Percentiles rank a stretch among this genome's conserved stretches.
Evolutionary conservation across 2,888 invertebrate genomes (phyloP).

Genomic region (Conistra vaccinii): DNA sequence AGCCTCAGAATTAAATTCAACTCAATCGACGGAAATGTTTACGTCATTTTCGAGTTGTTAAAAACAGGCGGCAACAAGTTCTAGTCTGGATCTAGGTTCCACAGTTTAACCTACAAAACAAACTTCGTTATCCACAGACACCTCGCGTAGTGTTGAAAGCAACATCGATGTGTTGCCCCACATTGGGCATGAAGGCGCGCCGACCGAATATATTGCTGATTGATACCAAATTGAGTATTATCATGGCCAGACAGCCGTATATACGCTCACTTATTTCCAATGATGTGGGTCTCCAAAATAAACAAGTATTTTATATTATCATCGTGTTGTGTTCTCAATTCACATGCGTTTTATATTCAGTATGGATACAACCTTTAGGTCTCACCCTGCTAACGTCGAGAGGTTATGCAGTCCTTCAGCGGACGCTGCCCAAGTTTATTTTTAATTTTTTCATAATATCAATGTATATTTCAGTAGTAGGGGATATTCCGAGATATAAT

Average conservation of each 20-base stretch:
- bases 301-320: constrained; percentile 27
- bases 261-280: constrained; percentile 37
- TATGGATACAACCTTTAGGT: constrained; percentile 18
- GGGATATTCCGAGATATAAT: not conserved
- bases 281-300: constrained; percentile 44
- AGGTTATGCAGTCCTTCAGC: constrained; percentile 30
- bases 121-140: constrained; percentile 11
- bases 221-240: constrained; percentile 51
- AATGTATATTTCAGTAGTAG: constrained; percentile 22
- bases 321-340: constrained; percentile 1
- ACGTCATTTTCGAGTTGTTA: not conserved
- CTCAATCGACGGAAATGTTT: not conserved
- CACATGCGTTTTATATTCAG: constrained; percentile 27
- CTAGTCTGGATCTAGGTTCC: constrained; percentile 16
- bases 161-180: constrained; percentile 8
- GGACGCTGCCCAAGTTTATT: constrained; percentile 31
- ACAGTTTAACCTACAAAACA: constrained; percentile 1
- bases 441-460: constrained; percentile 29
- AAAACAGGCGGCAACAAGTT: constrained; percentile 1
- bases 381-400: not conserved
- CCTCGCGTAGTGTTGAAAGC: constrained; percentile 2
- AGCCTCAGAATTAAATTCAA: not conserved
- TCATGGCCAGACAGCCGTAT: constrained; percentile 43
- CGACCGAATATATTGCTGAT: constrained; percentile 35
- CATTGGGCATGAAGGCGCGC: constrained; percentile 11